Evolutionary conservation across 37 sponge, comb jelly and placozoan genomes (phyloP), one percentile per base, ranked within the genome.

Genomic region (Petrosia ficiformis): DNA sequence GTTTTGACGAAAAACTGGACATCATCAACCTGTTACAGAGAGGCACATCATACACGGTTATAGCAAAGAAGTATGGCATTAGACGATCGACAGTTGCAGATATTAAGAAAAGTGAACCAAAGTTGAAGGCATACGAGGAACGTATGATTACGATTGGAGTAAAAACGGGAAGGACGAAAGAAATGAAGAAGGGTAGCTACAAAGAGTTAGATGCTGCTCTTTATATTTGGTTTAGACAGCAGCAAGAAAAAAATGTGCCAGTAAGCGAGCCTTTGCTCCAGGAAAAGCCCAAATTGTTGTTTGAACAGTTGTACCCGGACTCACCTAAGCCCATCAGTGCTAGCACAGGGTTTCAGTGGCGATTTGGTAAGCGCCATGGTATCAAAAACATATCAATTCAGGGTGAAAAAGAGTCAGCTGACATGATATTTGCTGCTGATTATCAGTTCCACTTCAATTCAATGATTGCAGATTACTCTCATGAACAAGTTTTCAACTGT

Each of bases 401-500:
- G 35, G 85, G 78, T 25, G 78, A 84, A 39, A 67, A 79, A 44
- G 61, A 73, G 25, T 81, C 82, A 36, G 68, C 74, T 56, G 73
- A 80, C 42, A 57, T 39, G 44, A 75, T 73, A 80, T 48, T 14
- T 48, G 54, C 54, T 48, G 8, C 14, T 48, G 54, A 19, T 48
- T 90, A 84, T 52, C 57, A 74, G 21, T 35, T 74, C 43, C 1
- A 64, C 21, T 80, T 90, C n/a, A 0, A n/a, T 0, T 31, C 41
- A 57, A 43, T 70, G 11, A 60, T 90, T 73, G 38, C 64, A 56
- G 68, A 80, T 39, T 36, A 65, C 2, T 26, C 71, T 66, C 21
- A 19, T 68, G 29, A 59, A 85, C 61, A 79, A 83, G 59, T 56
- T 87, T 28, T 70, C 38, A 87, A 87, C 75, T 87, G 85, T 65